Percentiles rank a stretch among this genome's conserved stretches.
Evolutionary conservation across 2,888 invertebrate species (phyloP).

Genomic region (Melieria crassipennis): DNA sequence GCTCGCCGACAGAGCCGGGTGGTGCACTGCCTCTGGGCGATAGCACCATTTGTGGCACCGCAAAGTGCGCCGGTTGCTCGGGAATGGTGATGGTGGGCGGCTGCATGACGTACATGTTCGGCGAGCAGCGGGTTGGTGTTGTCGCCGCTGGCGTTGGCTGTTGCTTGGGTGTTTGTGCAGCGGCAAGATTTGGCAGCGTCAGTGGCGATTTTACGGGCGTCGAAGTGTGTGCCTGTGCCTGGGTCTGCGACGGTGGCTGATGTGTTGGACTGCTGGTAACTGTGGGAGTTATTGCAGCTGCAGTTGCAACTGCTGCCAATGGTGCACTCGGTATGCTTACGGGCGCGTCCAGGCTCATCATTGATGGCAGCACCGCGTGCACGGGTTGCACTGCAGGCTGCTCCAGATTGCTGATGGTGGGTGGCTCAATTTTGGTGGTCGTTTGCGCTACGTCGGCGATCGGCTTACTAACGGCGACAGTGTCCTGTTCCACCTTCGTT

Average conservation of each 20-base stretch:
- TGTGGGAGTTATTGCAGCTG: slow-evolving; percentile 30
- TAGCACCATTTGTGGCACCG: slow-evolving; percentile 58
- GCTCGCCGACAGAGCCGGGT: slow-evolving; percentile 54
- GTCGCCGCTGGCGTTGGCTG: slow-evolving; percentile 10
- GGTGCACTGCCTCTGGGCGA: slow-evolving; percentile 58
- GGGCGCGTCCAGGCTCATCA: slow-evolving; percentile 53
- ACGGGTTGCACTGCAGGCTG: slow-evolving; percentile 61
- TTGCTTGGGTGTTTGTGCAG: too few species aligned
- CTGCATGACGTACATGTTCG: slow-evolving; percentile 69
- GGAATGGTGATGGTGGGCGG: slow-evolving; percentile 76
- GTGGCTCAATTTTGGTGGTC: slow-evolving; percentile 62
- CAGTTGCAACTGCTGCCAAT: slow-evolving; percentile 26
- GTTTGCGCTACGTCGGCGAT: too few species aligned
- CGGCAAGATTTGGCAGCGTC: too few species aligned
- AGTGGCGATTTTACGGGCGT: too few species aligned
- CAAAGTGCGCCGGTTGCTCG: slow-evolving; percentile 63
- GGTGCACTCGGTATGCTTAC: slow-evolving; percentile 39
- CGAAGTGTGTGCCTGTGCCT: too few species aligned
- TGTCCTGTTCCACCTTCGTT: slow-evolving; percentile 28
- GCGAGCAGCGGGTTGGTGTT: not conserved
- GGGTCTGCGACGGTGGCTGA: too few species aligned
- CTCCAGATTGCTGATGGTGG: slow-evolving; percentile 56
- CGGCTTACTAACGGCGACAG: slow-evolving; percentile 43
- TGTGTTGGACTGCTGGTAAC: not conserved
- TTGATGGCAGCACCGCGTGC: slow-evolving; percentile 53